Base-by-base conservation (phyloP, 2,888 invertebrate species). In the Tromatobia lineatoria region DNA sequence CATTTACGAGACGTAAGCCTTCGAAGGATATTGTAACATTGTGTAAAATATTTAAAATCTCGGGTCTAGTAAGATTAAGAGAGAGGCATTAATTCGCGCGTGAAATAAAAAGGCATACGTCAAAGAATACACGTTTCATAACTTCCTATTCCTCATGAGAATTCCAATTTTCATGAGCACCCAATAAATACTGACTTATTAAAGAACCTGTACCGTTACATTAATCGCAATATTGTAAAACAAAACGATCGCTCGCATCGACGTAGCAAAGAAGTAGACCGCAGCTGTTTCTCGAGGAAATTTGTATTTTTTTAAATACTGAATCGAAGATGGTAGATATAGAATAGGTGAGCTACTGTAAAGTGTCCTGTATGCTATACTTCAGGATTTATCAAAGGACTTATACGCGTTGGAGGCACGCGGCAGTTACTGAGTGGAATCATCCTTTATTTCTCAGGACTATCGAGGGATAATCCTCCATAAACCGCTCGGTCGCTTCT, bases 381-480 rank as follows among this genome's bases (percentile, higher is more conserved):
- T 50, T n/a, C 42, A 45, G 59, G 82, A 82, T 82, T 67, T 78
- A 78, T 74, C 59, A 73, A 52, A 67, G 38, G 77, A 71, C 59
- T 80, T 75, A 75, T 74, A 82, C 25, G 77, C 64, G 77, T 42
- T 59, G 59, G 66, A 71, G 66, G 45, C 38, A 54, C 76, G 23
- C 70, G 67, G 42, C 66, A 73, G 67, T 82, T 77, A 50, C 77
- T 67, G 82, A 77, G 78, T 78, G 76, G 78, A 82, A 82, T 78
- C 73, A 82, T 82, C 82, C 82, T 78, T 78, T 82, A 82, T 78
- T 82, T 82, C 82, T 74, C 78, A 78, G 82, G 82, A 82, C 77
- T 82, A 82, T 82, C 71, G 77, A 74, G 61, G 69, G 82, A 82
- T 82, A 82, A 82, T 82, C 82, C 82, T 69, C 78, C 50, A 82